Base-by-base conservation (phyloP, 2,113 vertebrate species). In the Sturnira hondurensis region DNA sequence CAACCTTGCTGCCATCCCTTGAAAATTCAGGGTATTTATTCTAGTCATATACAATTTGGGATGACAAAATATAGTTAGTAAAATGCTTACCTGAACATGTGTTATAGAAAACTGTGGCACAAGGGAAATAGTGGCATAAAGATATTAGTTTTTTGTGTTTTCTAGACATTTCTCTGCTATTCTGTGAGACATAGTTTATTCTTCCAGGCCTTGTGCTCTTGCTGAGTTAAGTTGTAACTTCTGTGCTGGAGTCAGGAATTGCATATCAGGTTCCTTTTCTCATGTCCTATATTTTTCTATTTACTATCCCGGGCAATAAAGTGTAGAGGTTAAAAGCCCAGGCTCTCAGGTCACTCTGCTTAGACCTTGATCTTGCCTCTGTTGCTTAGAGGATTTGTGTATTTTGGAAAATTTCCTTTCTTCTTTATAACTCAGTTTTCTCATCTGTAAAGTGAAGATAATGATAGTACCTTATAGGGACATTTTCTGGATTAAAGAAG, bases 51-150 rank as follows among this genome's bases (percentile, higher is more conserved):
- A 24, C 5, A 92, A 88, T 8, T 86, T n/a, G n/a, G n/a, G 73
- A 45, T 85, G 61, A 86, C 58, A 81, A 86, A 89, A 67, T 74
- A 63, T 61, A 96, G 67, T 90, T 96, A 84, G 73, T 82, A 77
- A 89, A 76, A 87, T 92, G 68, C 38, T 80, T 58, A 85, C 54
- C 43, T 86, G 70, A 93, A 93, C 17, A 67, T 33, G 12, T 85
- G 9, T 89, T 58, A 68, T 13, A 78, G 84, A 65, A 96, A 91
- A 95, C 19, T n/a, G 82, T 86, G 52, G 63, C 43, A 41, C 86
- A 86, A 93, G 36, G 58, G 61, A 71, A 85, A 88, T 11, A 52
- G 41, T 20, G 22, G 77, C 13, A 50, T 74, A 81, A 86, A 67
- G 58, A 2, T 71, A 86, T 82, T 83, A 67, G 91, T 80, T 94